Conservation (phyloP, 2,113 vertebrate species). For the Xyrauchen texanus region DNA sequence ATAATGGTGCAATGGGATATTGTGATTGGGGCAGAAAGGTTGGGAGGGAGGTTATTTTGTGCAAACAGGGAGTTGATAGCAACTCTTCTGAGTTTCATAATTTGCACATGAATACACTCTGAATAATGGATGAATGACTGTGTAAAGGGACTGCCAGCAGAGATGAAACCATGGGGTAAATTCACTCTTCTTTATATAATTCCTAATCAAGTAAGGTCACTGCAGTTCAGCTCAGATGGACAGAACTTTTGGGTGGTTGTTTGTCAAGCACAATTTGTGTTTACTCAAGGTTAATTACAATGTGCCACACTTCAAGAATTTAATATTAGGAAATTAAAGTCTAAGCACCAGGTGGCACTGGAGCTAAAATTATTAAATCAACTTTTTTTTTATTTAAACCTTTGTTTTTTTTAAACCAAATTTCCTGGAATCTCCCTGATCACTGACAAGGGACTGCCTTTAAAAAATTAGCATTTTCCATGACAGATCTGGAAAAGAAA, state of each 20-base stretch:
- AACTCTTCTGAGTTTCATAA: constrained; percentile 65
- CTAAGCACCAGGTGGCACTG: neutral
- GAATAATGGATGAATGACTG: constrained; percentile 61
- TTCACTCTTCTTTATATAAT: constrained; percentile 31
- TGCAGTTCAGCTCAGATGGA: neutral
- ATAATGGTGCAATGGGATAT: constrained; percentile 60
- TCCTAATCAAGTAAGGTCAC: neutral
- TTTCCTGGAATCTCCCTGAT: neutral
- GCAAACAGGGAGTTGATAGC: constrained; percentile 70
- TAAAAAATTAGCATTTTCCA: neutral
- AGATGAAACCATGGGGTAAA: constrained; percentile 23
- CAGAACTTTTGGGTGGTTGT: neutral
- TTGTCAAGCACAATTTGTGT: neutral
- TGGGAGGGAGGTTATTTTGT: constrained; percentile 51
- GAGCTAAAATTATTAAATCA: neutral
- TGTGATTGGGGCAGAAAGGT: constrained; percentile 47
- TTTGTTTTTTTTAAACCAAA: neutral
- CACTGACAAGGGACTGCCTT: neutral
- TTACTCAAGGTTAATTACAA: neutral
- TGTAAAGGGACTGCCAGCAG: constrained; percentile 54
- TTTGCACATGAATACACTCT: constrained; percentile 62
- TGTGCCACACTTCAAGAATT: neutral
- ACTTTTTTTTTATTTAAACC: neutral
- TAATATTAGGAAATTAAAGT: neutral
- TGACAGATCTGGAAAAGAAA: neutral